Conservation (phyloP, 2,797 vertebrate genomes). For the Peromyscus melanophrys region DNA sequence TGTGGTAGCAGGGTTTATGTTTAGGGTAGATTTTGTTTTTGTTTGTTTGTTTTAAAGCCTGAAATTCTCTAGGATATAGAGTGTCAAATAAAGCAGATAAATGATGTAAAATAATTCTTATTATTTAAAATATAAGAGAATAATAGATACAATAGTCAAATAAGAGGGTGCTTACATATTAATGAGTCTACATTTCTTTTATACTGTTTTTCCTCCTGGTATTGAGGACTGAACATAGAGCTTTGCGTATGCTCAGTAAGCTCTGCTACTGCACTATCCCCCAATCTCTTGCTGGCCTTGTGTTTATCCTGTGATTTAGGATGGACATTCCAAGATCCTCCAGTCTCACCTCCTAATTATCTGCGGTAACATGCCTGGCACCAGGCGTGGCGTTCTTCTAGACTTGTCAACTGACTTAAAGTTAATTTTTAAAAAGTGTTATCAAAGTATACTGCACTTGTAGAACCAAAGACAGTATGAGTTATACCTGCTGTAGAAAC, state of each 20-base stretch:
- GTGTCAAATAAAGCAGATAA: constrained; percentile 32
- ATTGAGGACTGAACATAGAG: neutral
- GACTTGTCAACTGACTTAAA: constrained; percentile 23
- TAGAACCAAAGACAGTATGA: neutral
- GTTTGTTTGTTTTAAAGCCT: neutral
- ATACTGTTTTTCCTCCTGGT: neutral
- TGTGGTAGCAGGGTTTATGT: constrained; percentile 49
- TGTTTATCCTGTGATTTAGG: neutral
- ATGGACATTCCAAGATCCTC: neutral
- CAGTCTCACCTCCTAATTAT: neutral
- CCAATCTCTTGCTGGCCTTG: neutral
- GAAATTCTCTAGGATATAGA: constrained; percentile 52
- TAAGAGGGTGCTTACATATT: neutral
- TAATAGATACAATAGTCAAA: neutral
- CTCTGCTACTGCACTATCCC: too few relatives aligned
- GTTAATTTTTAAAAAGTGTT: constrained; percentile 1
- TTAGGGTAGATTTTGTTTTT: constrained; percentile 38
- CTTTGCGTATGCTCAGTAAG: neutral
- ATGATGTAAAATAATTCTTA: constrained; percentile 44
- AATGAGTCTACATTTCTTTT: constrained; percentile 18
- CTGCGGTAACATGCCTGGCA: neutral
- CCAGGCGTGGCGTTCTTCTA: neutral
- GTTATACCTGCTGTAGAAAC: neutral
- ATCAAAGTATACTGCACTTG: neutral
- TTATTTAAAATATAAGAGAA: constrained; percentile 56